phyloP scores from a whole-genome alignment of 1,140 invertebrate species.

The Anthonomus grandis region DNA sequence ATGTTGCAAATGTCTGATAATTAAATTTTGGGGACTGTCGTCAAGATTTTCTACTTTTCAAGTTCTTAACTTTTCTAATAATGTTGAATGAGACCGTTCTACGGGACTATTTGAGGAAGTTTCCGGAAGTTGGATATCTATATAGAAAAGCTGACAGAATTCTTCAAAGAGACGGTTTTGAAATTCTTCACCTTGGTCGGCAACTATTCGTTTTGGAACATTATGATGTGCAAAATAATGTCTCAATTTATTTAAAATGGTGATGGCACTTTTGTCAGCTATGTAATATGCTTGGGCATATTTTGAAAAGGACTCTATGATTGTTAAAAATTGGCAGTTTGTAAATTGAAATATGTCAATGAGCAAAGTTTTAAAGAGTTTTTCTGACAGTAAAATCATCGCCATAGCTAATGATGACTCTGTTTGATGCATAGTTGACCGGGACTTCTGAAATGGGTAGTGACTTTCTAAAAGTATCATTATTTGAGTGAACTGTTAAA shows the following conservation, averaged over 20 bases:
- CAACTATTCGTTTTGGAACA: constrained; percentile 14
- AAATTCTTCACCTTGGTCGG: constrained; percentile 30
- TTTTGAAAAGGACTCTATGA: constrained; percentile 38
- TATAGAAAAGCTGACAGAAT: constrained; percentile 26
- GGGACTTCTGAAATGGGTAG: background rate
- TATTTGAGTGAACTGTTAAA: background rate
- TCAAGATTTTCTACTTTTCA: constrained; percentile 14
- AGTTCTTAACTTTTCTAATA: constrained; percentile 26
- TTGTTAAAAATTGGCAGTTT: constrained; percentile 30
- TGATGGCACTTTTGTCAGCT: constrained; percentile 10
- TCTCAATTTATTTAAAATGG: constrained; percentile 1
- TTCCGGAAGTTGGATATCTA: constrained; percentile 25
- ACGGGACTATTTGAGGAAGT: constrained; percentile 27
- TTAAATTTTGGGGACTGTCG: constrained; percentile 16
- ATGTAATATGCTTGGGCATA: constrained; percentile 31
- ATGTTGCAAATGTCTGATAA: too few relatives aligned
- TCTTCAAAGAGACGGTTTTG: constrained; percentile 30
- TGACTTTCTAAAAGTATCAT: background rate
- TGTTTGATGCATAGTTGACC: background rate
- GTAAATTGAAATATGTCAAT: constrained; percentile 29
- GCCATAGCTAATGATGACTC: background rate
- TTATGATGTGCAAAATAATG: constrained; percentile 6
- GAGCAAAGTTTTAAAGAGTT: constrained; percentile 32
- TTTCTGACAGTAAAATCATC: constrained; percentile 9
- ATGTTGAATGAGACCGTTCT: constrained; percentile 33